A percentile compares a stretch with the other conserved stretches of the same genome.
These are phyloP conservation scores for Eutrigla gurnardus DNA, from an alignment of 2,797 vertebrate species.

Conservation along the genomic window DNA sequence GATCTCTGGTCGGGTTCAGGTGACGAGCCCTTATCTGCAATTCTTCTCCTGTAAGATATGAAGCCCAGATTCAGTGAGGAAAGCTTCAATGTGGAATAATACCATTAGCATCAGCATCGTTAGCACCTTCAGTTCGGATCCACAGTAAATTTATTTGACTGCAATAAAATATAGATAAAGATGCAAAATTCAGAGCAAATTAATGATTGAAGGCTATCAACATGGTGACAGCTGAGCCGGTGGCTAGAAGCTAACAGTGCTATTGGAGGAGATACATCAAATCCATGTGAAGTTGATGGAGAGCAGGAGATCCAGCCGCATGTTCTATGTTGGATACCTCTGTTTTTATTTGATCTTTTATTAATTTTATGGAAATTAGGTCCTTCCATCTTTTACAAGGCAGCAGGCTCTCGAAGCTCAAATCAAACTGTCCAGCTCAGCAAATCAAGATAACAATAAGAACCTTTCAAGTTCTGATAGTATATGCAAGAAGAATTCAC, in stretches of 20 bases:
- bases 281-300: too few species aligned
- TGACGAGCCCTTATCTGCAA: conserved; percentile 96
- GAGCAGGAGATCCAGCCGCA: too few species aligned
- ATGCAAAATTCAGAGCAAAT: not conserved
- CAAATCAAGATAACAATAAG: not conserved
- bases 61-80: not conserved
- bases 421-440: too few species aligned
- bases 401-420: too few species aligned
- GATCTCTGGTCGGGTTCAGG: conserved; percentile 92
- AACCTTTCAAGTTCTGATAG: not conserved
- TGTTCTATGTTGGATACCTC: too few species aligned
- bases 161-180: not conserved
- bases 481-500: not conserved
- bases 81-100: not conserved
- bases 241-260: too few species aligned
- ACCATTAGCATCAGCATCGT: too few species aligned
- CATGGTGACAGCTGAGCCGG: too few species aligned
- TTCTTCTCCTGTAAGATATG: conserved; percentile 89
- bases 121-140: not conserved
- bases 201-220: not conserved
- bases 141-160: not conserved
- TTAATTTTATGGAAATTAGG: too few species aligned
- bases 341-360: too few species aligned
- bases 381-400: too few species aligned
- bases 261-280: too few species aligned